Conservation (phyloP, 2,797 vertebrate species). For the Bovichtus diacanthus region DNA sequence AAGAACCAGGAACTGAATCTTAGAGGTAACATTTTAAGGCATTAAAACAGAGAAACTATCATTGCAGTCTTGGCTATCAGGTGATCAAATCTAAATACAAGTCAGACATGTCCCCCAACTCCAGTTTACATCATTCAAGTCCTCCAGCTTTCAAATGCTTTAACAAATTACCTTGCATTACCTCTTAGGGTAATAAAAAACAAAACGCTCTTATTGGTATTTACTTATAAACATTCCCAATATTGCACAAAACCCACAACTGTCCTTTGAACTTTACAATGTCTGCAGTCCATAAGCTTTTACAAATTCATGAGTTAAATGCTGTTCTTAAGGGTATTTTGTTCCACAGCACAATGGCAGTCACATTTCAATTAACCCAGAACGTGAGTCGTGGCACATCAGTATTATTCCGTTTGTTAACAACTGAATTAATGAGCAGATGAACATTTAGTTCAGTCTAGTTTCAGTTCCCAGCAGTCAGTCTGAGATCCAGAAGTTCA, state of each 20-base stretch:
- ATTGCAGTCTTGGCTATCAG: neutral
- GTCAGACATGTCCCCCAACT: neutral
- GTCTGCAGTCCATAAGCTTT: neutral
- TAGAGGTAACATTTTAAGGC: conserved; percentile 13
- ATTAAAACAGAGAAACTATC: neutral
- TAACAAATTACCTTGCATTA: too few relatives aligned
- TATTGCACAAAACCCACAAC: conserved; percentile 44
- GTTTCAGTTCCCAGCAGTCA: neutral
- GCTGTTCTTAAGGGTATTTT: neutral
- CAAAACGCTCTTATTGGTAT: neutral
- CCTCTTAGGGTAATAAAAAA: neutral
- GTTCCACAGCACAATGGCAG: neutral
- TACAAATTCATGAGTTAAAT: neutral
- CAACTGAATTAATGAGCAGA: too few relatives aligned
- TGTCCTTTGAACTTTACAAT: neutral
- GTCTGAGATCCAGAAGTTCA: neutral
- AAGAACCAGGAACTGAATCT: neutral
- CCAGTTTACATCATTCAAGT: neutral
- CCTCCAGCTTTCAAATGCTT: neutral
- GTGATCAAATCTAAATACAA: neutral
- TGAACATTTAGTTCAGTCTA: neutral
- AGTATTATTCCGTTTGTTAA: neutral
- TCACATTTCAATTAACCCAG: neutral
- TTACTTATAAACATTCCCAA: too few relatives aligned
- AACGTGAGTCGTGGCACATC: neutral